These are phyloP conservation scores for Lithophane semibrunnea DNA, from an alignment of 2,888 invertebrate genomes.

Conservation along the genomic window DNA sequence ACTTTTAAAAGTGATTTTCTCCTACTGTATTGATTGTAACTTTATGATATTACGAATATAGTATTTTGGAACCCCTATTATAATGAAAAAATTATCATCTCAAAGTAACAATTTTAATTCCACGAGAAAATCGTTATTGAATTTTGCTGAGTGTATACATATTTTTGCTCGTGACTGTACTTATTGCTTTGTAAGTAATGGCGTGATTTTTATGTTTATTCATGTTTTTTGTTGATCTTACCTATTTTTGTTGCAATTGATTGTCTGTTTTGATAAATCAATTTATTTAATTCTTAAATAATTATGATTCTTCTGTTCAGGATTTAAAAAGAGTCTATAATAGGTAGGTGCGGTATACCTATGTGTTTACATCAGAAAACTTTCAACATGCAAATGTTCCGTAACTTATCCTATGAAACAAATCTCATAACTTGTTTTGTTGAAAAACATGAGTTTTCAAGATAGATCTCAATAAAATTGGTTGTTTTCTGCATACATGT, in stretches of 20 bases:
- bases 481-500: too few relatives aligned
- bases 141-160: too few relatives aligned
- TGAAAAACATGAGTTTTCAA: background rate
- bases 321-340: background rate
- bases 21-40: too few relatives aligned
- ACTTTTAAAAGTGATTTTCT: too few relatives aligned
- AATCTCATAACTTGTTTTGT: background rate
- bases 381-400: background rate
- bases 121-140: too few relatives aligned
- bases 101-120: too few relatives aligned
- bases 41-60: too few relatives aligned
- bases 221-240: background rate
- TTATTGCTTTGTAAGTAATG: constrained; percentile 23
- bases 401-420: background rate
- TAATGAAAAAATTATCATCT: too few relatives aligned
- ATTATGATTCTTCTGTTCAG: background rate
- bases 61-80: too few relatives aligned
- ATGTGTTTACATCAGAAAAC: background rate
- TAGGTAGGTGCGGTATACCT: too few relatives aligned
- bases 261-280: background rate
- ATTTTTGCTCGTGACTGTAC: too few relatives aligned
- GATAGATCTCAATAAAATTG: too few relatives aligned
- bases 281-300: background rate
- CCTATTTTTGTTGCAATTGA: background rate
- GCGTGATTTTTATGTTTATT: constrained; percentile 6